phyloP scores from a whole-genome alignment of 2,888 invertebrate genomes.

The Eristalinus aeneus region DNA sequence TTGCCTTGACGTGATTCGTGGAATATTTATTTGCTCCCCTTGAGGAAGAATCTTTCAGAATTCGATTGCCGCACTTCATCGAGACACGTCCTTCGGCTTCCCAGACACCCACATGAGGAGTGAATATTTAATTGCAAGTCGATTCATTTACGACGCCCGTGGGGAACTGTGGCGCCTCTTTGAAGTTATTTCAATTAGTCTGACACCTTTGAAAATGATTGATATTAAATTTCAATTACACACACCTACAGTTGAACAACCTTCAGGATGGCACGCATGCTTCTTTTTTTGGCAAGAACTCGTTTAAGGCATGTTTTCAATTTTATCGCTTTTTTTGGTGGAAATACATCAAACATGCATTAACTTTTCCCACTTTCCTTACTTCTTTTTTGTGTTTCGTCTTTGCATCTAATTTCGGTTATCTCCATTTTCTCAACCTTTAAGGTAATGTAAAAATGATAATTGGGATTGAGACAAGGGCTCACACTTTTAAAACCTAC shows the following conservation, averaged over 20 bases:
- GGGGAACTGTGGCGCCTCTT: neutral
- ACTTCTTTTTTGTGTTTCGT: no score
- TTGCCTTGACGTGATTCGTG: neutral
- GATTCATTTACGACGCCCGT: neutral
- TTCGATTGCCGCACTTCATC: neutral
- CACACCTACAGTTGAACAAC: neutral
- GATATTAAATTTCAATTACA: neutral
- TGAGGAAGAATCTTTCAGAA: neutral
- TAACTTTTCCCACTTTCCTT: no score
- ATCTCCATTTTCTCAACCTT: no score
- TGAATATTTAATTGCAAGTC: neutral
- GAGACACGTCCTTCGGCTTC: neutral
- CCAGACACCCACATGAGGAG: neutral
- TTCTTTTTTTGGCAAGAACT: no score
- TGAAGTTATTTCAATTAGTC: neutral
- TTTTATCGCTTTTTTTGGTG: no score
- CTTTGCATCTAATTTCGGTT: no score
- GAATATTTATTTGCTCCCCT: neutral
- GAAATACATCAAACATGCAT: no score
- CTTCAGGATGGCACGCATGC: neutral
- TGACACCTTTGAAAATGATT: neutral
- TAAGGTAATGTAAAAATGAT: no score
- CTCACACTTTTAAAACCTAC: no score
- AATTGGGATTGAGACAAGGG: no score
- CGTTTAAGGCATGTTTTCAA: no score